Base-by-base conservation (phyloP, 53 echinoderm and acorn worm species). In the Stichopus horrens region DNA sequence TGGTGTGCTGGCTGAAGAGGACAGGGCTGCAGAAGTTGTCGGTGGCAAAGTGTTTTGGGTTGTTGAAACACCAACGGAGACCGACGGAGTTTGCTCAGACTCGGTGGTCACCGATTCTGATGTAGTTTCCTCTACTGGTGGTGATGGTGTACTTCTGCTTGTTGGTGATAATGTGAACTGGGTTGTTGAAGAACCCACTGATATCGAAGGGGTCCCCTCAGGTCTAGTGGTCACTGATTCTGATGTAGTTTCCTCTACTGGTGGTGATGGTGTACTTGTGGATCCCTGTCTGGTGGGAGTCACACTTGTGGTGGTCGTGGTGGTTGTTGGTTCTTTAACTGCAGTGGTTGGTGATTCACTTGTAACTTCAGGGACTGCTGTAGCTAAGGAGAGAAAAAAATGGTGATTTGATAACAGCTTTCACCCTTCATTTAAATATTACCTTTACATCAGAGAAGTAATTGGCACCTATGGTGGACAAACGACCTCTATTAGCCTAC, bases 221-320 rank as follows among this genome's bases (percentile, higher is more conserved):
- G 63, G 8, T 4, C 16, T 4, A 7, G 63, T 63, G 10, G 63
- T 63, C 10, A 63, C 63, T 16, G 51, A 51, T 16, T 55, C 79
- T 79, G 53, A 9, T 13, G 79, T 79, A 53, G 79, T 79, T 53
- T 79, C 18, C 53, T 79, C 79, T 53, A 54, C 10, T 18, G 79
- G 79, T 8, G 55, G 53, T 63, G 63, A 63, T 63, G 63, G 10
- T 63, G 63, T 63, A 63, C 63, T 63, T 63, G 63, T 63, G 4
- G 63, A 63, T 63, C 11, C 16, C 10, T 13, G 63, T 16, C 16
- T 63, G 5, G 63, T 63, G 16, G 63, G 10, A 13, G 63, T 63
- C 16, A 13, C 63, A 63, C 63, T 63, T 13, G 4, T 13, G 11
- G 16, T 10, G 16, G 63, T 63, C 7, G 63, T 63, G 16, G 63